Evolutionary conservation across 64 coral and sea anemone genomes (phyloP).

Genomic region (Montipora efflorescens): DNA sequence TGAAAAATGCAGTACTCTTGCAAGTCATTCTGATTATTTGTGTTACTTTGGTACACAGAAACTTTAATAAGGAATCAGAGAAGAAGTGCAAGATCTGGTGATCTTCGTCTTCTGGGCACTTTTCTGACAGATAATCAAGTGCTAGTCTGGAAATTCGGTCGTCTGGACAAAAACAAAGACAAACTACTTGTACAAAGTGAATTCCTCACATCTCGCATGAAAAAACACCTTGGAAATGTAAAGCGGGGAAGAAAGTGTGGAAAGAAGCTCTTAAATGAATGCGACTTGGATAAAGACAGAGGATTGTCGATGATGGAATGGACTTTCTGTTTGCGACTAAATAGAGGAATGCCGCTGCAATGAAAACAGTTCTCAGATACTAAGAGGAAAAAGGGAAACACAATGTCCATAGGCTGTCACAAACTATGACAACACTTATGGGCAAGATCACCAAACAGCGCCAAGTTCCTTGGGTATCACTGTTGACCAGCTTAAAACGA

Average conservation of each 20-base stretch:
- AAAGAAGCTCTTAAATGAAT: conserved; percentile 85
- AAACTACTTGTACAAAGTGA: conserved; percentile 66
- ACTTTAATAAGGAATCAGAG: conserved; percentile 60
- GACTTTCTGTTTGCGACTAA: conserved; percentile 62
- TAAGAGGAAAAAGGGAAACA: neutral
- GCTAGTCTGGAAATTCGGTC: conserved; percentile 89
- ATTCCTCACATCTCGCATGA: conserved; percentile 81
- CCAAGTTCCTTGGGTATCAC: neutral
- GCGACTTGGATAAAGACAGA: conserved; percentile 83
- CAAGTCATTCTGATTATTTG: neutral
- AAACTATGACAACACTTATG: neutral
- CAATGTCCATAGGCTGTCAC: neutral
- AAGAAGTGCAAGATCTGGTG: conserved; percentile 62
- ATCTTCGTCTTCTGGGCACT: conserved; percentile 59
- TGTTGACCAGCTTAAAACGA: neutral
- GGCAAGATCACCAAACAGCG: neutral
- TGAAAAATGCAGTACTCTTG: no score
- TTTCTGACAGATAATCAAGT: conserved; percentile 81
- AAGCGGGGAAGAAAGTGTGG: conserved; percentile 94
- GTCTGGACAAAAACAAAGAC: conserved; percentile 84
- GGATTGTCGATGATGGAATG: conserved; percentile 80
- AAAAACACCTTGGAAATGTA: conserved; percentile 79
- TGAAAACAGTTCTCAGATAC: neutral
- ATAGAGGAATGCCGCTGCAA: conserved; percentile 11
- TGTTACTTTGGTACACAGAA: conserved; percentile 17